phyloP scores from a whole-genome alignment of 1,140 invertebrate species.

The Neuroterus valhalla region DNA sequence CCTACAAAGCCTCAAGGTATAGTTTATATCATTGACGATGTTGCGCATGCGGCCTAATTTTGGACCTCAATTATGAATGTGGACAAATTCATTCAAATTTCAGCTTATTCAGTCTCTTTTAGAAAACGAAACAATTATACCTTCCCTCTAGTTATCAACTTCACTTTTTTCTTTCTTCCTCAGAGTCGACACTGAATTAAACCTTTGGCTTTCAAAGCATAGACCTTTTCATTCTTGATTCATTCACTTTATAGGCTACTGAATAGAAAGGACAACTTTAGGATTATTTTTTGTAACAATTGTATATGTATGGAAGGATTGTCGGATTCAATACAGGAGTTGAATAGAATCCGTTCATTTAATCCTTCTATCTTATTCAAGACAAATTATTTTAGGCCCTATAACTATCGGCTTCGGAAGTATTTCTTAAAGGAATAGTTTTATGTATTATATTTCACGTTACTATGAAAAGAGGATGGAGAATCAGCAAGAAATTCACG shows the following conservation, averaged over 20 bases:
- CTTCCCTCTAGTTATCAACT: slow-evolving; percentile 29
- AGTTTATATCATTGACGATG: slow-evolving; percentile 4
- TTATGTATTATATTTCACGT: too few relatives aligned
- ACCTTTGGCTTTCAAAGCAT: slow-evolving; percentile 34
- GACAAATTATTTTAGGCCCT: too few relatives aligned
- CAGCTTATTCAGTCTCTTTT: slow-evolving; percentile 50
- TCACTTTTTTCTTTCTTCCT: not conserved
- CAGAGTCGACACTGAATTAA: not conserved
- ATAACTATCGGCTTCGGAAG: too few relatives aligned
- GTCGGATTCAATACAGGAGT: not conserved
- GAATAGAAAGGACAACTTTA: slow-evolving; percentile 44
- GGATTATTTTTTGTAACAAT: slow-evolving; percentile 29
- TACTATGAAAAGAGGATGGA: too few relatives aligned
- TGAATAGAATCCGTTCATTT: too few relatives aligned
- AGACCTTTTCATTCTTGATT: slow-evolving; percentile 2
- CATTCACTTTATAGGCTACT: not conserved
- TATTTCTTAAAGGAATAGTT: too few relatives aligned
- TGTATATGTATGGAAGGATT: not conserved
- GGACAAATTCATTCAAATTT: slow-evolving; percentile 65
- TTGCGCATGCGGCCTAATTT: slow-evolving; percentile 39
- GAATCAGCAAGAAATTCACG: too few relatives aligned
- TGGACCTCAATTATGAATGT: slow-evolving; percentile 62
- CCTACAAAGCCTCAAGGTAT: too few relatives aligned
- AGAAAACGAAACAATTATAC: slow-evolving; percentile 47
- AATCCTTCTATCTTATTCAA: too few relatives aligned